Evolutionary conservation across 1,140 invertebrate genomes (phyloP), one percentile per base, ranked within the genome.

Genomic region (Drosophila parabipectinata): DNA sequence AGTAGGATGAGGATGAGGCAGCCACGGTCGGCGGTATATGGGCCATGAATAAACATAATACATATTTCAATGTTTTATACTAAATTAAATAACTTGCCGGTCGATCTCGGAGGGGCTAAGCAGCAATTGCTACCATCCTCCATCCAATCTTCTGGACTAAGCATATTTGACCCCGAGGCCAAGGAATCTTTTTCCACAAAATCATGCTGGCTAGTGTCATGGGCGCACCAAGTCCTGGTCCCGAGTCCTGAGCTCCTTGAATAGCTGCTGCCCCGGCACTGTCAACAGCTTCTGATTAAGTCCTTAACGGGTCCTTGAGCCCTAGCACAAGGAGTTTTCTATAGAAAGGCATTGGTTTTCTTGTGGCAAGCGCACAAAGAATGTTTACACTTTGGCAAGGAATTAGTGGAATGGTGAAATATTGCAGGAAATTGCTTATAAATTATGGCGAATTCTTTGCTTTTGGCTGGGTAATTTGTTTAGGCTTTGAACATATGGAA

Each of bases 1-100:
- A 24, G 28, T 39, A 30, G 57, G 41, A 21, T 48, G 10, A 37
- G 53, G 44, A 34, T 21, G 48, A 9, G 37, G 14, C n/a, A 12
- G 28, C 21, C 18, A 10, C 9, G 28, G n/a, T 1, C 18, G 12
- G 8, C 32, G 47, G 37, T 66, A 60, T 56, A 76, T 60, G 51
- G 61, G 34, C 64, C 62, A 73, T 77, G 69, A 77, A 85, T 68
- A 85, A 80, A 85, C 81, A 85, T 80, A 77, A 85, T 77, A 85
- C 69, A 85, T 85, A 85, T 87, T 81, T 80, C 82, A 87, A 85
- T 87, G 82, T 78, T 87, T 85, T 85, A 78, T 87, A 87, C 84
- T 85, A 87, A 87, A 87, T 87, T 87, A 87, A 87, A 87, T 81
- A 87, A 77, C 81, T 80, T 80, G 69, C 71, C 64, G 66, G 74